Base-by-base conservation (phyloP, 2,888 invertebrate species). In the Lasius fuliginosus region DNA sequence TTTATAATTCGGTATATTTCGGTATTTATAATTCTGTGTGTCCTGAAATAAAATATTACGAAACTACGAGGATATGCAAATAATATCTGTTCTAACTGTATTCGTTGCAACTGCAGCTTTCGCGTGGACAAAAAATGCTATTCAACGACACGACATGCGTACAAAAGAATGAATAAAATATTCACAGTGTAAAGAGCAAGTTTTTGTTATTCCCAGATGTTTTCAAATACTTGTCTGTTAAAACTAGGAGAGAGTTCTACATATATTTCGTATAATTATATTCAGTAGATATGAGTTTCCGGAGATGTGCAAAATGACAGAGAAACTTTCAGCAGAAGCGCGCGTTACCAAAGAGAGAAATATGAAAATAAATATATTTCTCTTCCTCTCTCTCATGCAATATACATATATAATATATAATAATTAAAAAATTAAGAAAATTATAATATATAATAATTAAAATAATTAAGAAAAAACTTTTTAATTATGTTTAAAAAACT, bases 121-220 rank as follows among this genome's bases (percentile, higher is more conserved):
- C 77, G 58, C 18, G 46, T 18, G 6, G 46, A 36, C 46, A 62
- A 81, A 81, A 71, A 81, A 60, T 33, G n/a, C 79, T 71, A 27
- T 60, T 81, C 40, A 71, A 71, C 58, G 36, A 69, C 60, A 46
- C 36, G 46, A 23, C 18, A 60, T 60, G 23, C 9, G 36, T 71
- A 62, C 71, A 81, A 81, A 81, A 71, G 79, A 81, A 71, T 69
- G 11, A 79, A 68, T 60, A 60, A 60, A 71, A 81, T 81, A 81
- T 71, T 81, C 79, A 53, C 53, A 60, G 46, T 27, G 27, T 1
- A 30, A 68, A 49, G 18, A 58, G 46, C 69, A 69, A 77, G 58
- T 60, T 71, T 27, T 60, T 69, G 30, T 77, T 68, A 30, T 36
- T 69, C n/a, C 33, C 42, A n/a, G 3, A n/a, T 53, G n/a, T 53